Conservation (phyloP, 2,797 vertebrate genomes). For the Malacoctenus gilli region DNA sequence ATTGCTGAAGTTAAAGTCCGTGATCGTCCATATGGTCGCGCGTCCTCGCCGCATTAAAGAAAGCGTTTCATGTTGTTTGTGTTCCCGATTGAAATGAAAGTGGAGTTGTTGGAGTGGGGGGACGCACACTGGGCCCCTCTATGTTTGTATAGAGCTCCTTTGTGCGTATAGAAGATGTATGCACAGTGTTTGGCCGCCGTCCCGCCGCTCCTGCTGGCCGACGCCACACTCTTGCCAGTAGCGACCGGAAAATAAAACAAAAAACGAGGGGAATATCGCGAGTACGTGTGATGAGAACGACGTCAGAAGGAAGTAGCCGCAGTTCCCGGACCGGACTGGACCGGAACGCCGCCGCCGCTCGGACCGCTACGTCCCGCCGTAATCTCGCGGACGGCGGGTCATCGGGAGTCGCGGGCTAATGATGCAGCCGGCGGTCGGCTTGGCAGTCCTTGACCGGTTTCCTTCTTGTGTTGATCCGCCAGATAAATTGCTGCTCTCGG, state of each 20-base stretch:
- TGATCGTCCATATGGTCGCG: too few relatives aligned
- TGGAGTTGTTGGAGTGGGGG: background rate
- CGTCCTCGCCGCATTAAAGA: too few relatives aligned
- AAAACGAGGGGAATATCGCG: too few relatives aligned
- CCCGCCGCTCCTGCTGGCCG: background rate
- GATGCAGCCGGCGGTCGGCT: constrained; percentile 62
- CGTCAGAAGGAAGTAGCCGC: too few relatives aligned
- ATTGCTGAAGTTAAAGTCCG: too few relatives aligned
- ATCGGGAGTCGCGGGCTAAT: constrained; percentile 68
- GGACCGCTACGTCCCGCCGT: constrained; percentile 49
- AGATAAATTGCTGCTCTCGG: constrained; percentile 76
- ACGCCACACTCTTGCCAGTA: background rate
- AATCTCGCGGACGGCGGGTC: constrained; percentile 55
- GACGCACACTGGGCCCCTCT: background rate
- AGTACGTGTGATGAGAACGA: too few relatives aligned
- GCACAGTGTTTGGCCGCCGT: background rate
- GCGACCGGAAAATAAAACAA: background rate
- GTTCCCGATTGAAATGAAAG: too few relatives aligned
- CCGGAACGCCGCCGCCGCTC: too few relatives aligned
- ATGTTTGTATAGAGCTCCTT: background rate
- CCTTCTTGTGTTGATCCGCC: constrained; percentile 73
- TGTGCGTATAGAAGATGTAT: background rate
- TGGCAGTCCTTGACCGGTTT: constrained; percentile 75
- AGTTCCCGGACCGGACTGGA: too few relatives aligned
- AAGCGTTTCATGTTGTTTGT: too few relatives aligned